Evolutionary conservation across 2,888 invertebrate species (phyloP), one percentile per base, ranked within the genome.

Genomic region (Papilio demoleus): DNA sequence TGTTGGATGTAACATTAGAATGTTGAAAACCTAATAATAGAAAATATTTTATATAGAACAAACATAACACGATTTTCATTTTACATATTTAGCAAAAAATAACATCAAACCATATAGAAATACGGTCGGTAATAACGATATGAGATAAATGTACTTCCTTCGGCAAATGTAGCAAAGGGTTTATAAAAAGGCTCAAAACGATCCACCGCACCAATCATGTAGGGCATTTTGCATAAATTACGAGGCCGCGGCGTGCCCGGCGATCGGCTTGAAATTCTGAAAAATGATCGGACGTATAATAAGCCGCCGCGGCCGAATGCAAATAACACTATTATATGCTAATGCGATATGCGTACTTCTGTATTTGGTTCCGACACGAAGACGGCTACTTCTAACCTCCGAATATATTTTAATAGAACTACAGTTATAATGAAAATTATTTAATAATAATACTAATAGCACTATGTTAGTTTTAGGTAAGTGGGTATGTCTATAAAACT

Each of bases 311-410:
- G 82, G 80, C 74, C 82, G 82, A 88, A 92, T 90, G 89, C 87
- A 88, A 91, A 90, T 88, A 89, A 83, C 87, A 81, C 89, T 81
- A 90, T 92, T 90, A 89, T 90, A 92, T 90, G 90, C 80, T 89
- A 90, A 92, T 90, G 80, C 78, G 79, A 83, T 80, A 83, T 87
- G 88, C 86, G 90, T 90, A 85, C 81, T 78, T 79, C 81, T 76
- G 82, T 81, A 79, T 83, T 84, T 83, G 82, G 78, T 53, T 53
- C 81, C 78, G 79, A 84, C 79, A 80, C 81, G 82, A 81, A 79
- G 77, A 76, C 78, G 77, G 79, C 79, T 81, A 81, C 79, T 81
- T 79, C 40, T 45, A 47, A 47, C 79, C 17, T n/a, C 53, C 31
- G n/a, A 31, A 53, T 31, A 27, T 53, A 53, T 14, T 27, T 53